phyloP scores from a whole-genome alignment of 2,113 vertebrate genomes.

The Sylvilagus bachmani region DNA sequence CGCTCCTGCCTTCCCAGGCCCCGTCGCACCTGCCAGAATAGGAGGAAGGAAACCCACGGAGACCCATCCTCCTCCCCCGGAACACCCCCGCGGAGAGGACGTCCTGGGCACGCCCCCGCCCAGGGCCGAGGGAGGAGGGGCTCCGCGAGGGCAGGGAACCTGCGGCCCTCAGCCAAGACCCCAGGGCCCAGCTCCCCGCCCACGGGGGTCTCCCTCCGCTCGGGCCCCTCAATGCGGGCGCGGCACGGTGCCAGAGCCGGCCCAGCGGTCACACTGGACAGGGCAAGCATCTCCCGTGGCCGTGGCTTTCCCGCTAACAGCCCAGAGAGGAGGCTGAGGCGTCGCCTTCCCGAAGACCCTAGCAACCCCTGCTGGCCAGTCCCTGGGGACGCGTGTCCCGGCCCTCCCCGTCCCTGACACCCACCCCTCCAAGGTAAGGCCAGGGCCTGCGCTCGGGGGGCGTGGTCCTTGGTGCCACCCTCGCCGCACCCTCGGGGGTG shows the following conservation, averaged over 20 bases:
- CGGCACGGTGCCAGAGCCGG: not conserved
- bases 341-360: not conserved
- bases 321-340: not conserved
- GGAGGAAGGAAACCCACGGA: conserved; percentile 77
- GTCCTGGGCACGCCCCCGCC: not conserved
- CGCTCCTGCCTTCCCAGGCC: not conserved
- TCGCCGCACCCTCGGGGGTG: not conserved
- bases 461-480: not conserved
- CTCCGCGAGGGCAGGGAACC: too few relatives aligned
- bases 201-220: too few relatives aligned
- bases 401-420: too few relatives aligned
- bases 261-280: not conserved
- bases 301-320: not conserved
- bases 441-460: not conserved
- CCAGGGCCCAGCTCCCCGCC: not conserved
- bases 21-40: conserved; percentile 77
- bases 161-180: too few relatives aligned
- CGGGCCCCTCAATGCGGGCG: not conserved
- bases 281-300: not conserved
- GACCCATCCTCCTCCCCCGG: not conserved
- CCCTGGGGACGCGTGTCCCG: not conserved
- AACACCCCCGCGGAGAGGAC: conserved; percentile 16
- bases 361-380: not conserved
- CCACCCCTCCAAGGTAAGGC: not conserved
- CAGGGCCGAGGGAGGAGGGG: too few relatives aligned